Percentiles rank a stretch among this genome's conserved stretches.
These are phyloP conservation scores for Stylophora pistillata DNA, from an alignment of 64 coral and sea anemone species.

Conservation along the genomic window DNA sequence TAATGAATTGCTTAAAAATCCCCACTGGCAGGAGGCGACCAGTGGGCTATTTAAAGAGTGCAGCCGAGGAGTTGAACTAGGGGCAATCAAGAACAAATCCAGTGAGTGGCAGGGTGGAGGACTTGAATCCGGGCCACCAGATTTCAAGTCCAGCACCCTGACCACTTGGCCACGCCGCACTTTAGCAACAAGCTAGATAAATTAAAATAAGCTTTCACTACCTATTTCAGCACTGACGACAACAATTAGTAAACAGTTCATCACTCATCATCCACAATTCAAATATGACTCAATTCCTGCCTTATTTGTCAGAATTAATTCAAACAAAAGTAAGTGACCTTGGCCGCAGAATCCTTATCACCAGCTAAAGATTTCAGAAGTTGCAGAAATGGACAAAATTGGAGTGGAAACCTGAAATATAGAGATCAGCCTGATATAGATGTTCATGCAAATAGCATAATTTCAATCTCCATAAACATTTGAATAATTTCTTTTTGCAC, in stretches of 20 bases:
- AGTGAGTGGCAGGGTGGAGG: no score
- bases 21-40: no score
- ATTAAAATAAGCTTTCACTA: background rate
- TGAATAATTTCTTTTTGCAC: background rate
- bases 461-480: background rate
- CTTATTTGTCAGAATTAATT: background rate
- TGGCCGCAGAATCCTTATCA: slow-evolving; percentile 65
- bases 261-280: background rate
- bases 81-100: no score
- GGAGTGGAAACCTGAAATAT: slow-evolving; percentile 75
- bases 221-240: no score
- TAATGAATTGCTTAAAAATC: no score
- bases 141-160: no score
- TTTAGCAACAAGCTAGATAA: background rate
- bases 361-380: slow-evolving; percentile 75
- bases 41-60: no score
- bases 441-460: no score
- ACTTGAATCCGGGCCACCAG: no score
- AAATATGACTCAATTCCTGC: background rate
- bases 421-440: background rate
- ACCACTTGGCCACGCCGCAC: no score
- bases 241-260: no score
- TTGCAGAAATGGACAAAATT: slow-evolving; percentile 71
- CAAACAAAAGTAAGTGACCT: slow-evolving; percentile 34
- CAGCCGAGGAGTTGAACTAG: no score